Base-by-base conservation (phyloP, 2,888 invertebrate species). In the Tenthredo distinguenda region DNA sequence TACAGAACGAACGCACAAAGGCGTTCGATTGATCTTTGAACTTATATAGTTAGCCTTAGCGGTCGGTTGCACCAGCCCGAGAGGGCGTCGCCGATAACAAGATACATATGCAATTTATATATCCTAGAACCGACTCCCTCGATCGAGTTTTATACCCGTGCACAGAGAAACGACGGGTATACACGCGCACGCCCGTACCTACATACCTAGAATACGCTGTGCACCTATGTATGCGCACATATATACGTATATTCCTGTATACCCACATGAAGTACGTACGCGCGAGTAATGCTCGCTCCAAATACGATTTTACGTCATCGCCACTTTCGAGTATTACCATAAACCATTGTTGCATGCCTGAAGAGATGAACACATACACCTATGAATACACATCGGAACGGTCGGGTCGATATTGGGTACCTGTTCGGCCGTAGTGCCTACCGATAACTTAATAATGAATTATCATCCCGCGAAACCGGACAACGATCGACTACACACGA, bases 101-200 rank as follows among this genome's bases (percentile, higher is more conserved):
- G 88, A 90, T 90, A 91, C 90, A 90, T 91, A 90, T 88, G 88
- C 89, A 89, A 90, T 91, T 91, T 90, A 91, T 90, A 88, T 88
- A 86, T 88, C 6, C 50, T 55, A 15, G 18, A 12, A 55, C 76
- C 34, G 34, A 34, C 10, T 68, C 7, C 68, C 34, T 34, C 68
- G 68, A 68, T 68, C 68, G 34, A 68, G 68, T 68, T 34, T 68
- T 68, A 68, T 68, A 68, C 68, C 68, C 31, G 1, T 26, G 26
- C 26, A 18, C 31, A 68, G 18, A 68, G 68, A 68, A 68, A 68
- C 31, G 7, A 34, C 40, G 15, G 21, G 26, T n/a, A n/a, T n/a
- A n/a, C 21, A 12, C 43, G 26, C 43, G 21, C 37, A 71, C 12
- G 15, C 7, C 37, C 34, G n/a, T 9, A 40, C 34, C 40, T 18